Evolutionary conservation across 2,797 vertebrate species (phyloP).

Genomic region (Acipenser transmontanus): DNA sequence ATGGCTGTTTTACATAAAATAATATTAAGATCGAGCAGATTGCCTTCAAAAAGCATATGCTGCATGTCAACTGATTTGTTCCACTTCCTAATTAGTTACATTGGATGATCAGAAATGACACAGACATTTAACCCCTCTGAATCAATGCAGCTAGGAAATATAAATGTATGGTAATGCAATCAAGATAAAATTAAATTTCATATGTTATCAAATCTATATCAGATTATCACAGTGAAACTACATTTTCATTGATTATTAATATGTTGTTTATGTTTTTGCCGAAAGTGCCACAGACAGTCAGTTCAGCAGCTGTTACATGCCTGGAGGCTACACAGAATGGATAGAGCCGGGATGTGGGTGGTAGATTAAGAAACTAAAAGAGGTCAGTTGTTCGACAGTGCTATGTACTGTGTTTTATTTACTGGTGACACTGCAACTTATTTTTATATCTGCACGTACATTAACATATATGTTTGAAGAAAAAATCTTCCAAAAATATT

Average conservation of each 20-base stretch:
- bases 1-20: too few species aligned
- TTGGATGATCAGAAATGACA: neutral
- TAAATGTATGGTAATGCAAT: slow-evolving; percentile 65
- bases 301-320: slow-evolving; percentile 58
- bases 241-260: slow-evolving; percentile 75
- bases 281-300: slow-evolving; percentile 59
- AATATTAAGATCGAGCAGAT: too few species aligned
- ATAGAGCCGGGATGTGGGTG: neutral
- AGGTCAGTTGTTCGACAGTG: too few species aligned
- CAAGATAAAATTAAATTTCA: slow-evolving; percentile 70
- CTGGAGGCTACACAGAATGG: slow-evolving; percentile 48
- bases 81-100: slow-evolving; percentile 5
- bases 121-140: slow-evolving; percentile 45
- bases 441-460: too few species aligned
- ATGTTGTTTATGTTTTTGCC: slow-evolving; percentile 62
- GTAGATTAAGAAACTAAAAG: too few species aligned
- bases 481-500: too few species aligned
- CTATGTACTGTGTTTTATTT: too few species aligned
- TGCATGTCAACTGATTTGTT: neutral
- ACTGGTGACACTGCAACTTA: too few species aligned
- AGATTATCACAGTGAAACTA: slow-evolving; percentile 70
- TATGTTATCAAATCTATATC: slow-evolving; percentile 69
- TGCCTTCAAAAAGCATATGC: too few species aligned
- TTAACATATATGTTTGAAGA: too few species aligned
- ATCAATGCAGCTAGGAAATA: slow-evolving; percentile 56